Conservation (phyloP, 1,140 invertebrate genomes). For the Liolophura sinensis region DNA sequence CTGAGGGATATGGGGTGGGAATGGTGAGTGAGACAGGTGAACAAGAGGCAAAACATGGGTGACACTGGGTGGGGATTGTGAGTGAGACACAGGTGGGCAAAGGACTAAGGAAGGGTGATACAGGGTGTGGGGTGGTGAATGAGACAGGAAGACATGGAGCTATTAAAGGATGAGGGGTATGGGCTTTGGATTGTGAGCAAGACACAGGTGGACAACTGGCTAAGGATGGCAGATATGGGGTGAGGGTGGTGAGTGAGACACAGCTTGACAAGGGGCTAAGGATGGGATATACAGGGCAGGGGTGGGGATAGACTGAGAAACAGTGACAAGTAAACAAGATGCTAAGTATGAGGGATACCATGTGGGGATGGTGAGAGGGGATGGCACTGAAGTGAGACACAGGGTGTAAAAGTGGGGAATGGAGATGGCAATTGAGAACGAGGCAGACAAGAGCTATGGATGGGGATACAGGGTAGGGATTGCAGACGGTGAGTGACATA, state of each 20-base stretch:
- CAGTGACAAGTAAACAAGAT: neutral
- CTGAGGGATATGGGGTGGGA: neutral
- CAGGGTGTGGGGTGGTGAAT: neutral
- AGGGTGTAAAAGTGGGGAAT: neutral
- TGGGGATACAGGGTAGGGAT: neutral
- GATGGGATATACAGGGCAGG: constrained; percentile 2
- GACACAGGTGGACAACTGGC: neutral
- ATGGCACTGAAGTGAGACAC: neutral
- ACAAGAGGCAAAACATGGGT: neutral
- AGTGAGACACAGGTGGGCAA: constrained; percentile 4
- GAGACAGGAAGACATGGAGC: constrained; percentile 2
- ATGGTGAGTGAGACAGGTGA: neutral
- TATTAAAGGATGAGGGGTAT: constrained; percentile 7
- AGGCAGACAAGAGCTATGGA: constrained; percentile 5
- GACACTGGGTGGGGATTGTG: neutral
- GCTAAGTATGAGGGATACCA: neutral
- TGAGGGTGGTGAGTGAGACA: neutral
- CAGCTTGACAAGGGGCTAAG: constrained; percentile 1
- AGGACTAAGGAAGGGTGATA: neutral
- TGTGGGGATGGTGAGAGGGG: neutral
- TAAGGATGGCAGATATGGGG: neutral
- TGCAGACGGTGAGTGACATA: neutral
- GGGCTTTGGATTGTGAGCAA: neutral
- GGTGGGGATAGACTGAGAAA: neutral
- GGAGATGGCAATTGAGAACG: constrained; percentile 9